Evolutionary conservation across 2,797 vertebrate species (phyloP).

Genomic region (Sebastes steindachneri): DNA sequence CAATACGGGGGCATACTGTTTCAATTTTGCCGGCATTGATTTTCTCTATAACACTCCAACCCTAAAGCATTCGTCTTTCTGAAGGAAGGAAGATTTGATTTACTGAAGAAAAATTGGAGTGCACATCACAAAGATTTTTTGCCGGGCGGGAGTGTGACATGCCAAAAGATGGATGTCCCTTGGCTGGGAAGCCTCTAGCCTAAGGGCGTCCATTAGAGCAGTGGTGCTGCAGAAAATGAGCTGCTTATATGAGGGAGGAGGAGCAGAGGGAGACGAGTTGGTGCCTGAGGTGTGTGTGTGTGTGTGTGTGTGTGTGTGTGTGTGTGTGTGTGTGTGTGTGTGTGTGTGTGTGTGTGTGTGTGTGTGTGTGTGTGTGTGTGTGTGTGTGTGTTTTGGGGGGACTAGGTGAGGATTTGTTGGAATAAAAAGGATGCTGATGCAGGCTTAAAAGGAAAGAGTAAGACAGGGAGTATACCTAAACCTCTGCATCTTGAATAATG

Average conservation of each 20-base stretch:
- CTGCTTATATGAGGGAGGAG: constrained; percentile 82
- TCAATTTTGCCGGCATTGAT: constrained; percentile 99
- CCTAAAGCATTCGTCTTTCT: constrained; percentile 99
- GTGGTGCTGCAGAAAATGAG: constrained; percentile 89
- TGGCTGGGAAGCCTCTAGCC: constrained; percentile 94
- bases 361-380: not conserved
- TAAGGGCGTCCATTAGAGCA: constrained; percentile 98
- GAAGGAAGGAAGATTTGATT: constrained; percentile 99
- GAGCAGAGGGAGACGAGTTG: constrained; percentile 52
- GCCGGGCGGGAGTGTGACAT: constrained; percentile 92
- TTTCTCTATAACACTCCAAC: constrained; percentile 97
- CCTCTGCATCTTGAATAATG: constrained; percentile 28
- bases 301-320: not conserved
- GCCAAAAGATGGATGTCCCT: constrained; percentile 98
- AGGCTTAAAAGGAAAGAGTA: constrained; percentile 77
- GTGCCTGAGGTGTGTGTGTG: constrained; percentile 26
- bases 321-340: not conserved
- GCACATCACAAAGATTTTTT: constrained; percentile 99
- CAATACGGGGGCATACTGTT: constrained; percentile 99
- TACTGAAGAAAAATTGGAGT: constrained; percentile 99
- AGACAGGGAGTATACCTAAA: constrained; percentile 35
- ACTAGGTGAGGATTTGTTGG: constrained; percentile 33
- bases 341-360: not conserved
- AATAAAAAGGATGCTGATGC: constrained; percentile 42
- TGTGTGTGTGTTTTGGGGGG: not conserved